Percentiles rank a stretch among this genome's conserved stretches.
phyloP scores from a whole-genome alignment of 2,888 invertebrate genomes.

The Sphaeridia pumilis region DNA sequence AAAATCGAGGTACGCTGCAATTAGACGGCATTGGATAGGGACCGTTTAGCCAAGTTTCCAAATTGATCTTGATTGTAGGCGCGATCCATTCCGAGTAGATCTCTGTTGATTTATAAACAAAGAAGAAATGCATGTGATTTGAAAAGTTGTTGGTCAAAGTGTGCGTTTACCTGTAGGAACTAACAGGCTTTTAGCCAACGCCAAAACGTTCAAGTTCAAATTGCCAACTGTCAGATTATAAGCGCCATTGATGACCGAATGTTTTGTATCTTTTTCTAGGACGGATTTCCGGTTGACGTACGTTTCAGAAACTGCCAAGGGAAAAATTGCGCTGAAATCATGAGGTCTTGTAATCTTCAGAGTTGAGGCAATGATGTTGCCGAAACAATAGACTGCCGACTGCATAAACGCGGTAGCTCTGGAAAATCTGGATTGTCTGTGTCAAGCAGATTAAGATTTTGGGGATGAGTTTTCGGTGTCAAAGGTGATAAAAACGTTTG shows the following conservation, averaged over 20 bases:
- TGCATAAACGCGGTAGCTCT: no score
- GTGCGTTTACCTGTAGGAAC: constrained; percentile 9
- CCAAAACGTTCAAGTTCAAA: constrained; percentile 39
- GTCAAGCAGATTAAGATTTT: no score
- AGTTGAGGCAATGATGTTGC: no score
- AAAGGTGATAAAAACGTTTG: no score
- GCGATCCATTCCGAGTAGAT: constrained; percentile 71
- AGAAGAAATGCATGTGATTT: no score
- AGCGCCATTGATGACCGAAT: constrained; percentile 4
- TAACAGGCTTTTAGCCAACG: constrained; percentile 1
- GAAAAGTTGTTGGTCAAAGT: no score
- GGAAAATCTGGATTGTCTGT: no score
- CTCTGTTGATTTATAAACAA: constrained; percentile 47
- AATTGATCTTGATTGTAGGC: constrained; percentile 53
- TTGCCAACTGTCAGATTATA: constrained; percentile 50
- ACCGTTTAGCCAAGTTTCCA: constrained; percentile 76
- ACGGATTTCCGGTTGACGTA: constrained; percentile 16
- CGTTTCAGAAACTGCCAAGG: constrained; percentile 1
- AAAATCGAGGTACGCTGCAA: constrained; percentile 45
- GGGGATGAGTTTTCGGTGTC: no score
- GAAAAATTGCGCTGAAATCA: constrained; percentile 18
- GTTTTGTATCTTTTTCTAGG: neutral
- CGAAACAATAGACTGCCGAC: no score
- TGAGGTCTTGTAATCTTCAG: constrained; percentile 23
- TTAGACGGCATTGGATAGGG: constrained; percentile 61